Conservation (phyloP, 2,113 vertebrate species). For the Spilogale gracilis region DNA sequence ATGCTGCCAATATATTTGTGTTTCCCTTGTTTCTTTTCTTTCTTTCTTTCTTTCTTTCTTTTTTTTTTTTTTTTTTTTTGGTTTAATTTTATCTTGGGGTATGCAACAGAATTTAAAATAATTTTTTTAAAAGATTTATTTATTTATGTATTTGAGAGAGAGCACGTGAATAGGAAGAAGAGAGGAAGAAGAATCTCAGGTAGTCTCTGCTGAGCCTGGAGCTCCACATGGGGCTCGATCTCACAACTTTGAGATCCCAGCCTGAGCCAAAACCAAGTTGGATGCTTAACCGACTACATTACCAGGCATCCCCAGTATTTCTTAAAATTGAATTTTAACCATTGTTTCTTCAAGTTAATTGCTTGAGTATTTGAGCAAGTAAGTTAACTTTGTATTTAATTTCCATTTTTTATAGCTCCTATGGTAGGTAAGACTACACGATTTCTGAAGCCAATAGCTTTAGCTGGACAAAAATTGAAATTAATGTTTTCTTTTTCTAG, state of each 20-base stretch:
- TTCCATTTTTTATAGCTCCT: background rate
- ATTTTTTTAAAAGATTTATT: background rate
- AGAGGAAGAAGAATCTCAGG: background rate
- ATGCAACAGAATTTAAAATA: background rate
- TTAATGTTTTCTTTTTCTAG: background rate
- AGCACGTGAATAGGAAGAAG: background rate
- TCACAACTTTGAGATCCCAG: background rate
- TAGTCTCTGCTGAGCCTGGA: background rate
- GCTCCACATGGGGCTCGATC: background rate
- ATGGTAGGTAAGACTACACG: background rate
- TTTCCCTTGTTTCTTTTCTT: background rate
- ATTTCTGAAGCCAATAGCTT: background rate
- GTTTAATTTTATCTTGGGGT: constrained; percentile 57
- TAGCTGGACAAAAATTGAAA: constrained; percentile 27
- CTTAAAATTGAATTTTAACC: constrained; percentile 14
- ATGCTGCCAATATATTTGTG: background rate
- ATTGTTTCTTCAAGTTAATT: constrained; percentile 39
- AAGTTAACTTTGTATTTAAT: constrained; percentile 51
- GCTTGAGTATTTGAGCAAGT: background rate
- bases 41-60: background rate
- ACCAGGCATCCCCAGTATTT: background rate
- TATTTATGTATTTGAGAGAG: background rate
- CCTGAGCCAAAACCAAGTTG: background rate
- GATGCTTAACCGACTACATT: background rate
- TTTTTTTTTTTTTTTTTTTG: background rate